Percentiles rank a stretch among this genome's conserved stretches.
These are phyloP conservation scores for Contarinia nasturtii DNA, from an alignment of 1,140 invertebrate genomes.

Conservation along the genomic window DNA sequence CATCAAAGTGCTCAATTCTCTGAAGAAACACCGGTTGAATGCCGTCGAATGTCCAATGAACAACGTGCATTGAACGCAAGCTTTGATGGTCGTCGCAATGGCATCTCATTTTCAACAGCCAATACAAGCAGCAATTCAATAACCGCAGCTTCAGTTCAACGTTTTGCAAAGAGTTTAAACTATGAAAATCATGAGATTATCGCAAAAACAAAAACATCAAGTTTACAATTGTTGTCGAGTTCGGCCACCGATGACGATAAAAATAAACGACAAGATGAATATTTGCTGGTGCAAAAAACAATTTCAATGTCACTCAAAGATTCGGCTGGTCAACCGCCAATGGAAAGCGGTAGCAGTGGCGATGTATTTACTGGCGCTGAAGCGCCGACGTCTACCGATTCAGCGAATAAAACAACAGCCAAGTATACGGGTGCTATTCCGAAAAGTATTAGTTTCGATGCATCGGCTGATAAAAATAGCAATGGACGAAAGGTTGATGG, in stretches of 20 bases:
- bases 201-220: constrained; percentile 3
- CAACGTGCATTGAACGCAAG: constrained; percentile 16
- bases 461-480: constrained; percentile 65
- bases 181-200: constrained; percentile 24
- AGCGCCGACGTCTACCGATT: background rate
- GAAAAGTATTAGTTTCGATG: constrained; percentile 83
- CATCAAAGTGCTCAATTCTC: background rate
- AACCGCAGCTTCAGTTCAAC: background rate
- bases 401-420: constrained; percentile 24
- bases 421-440: constrained; percentile 66
- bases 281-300: constrained; percentile 4
- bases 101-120: constrained; percentile 13
- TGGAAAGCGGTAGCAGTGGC: background rate
- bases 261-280: constrained; percentile 4
- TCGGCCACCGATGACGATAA: constrained; percentile 8
- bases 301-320: constrained; percentile 4
- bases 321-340: background rate
- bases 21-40: constrained; percentile 12
- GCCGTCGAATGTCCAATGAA: constrained; percentile 16
- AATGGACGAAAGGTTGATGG: constrained; percentile 36
- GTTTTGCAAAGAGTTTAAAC: constrained; percentile 19
- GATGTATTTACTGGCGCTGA: background rate
- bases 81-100: constrained; percentile 18
- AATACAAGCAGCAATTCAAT: background rate
- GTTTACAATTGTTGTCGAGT: constrained; percentile 2